phyloP scores from a whole-genome alignment of 1,140 invertebrate genomes.

The Spodoptera litura region DNA sequence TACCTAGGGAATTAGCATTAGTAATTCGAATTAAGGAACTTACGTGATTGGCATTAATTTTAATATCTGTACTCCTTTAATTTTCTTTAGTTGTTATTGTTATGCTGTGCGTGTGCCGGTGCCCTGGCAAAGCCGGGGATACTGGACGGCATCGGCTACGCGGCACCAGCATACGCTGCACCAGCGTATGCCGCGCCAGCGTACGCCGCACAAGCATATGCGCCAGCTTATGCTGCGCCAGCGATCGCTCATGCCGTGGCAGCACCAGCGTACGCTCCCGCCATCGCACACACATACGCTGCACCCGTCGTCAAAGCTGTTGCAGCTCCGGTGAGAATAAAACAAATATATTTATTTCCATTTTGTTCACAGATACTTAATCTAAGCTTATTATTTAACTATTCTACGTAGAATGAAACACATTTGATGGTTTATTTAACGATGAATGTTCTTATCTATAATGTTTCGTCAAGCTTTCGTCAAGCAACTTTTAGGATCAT shows the following conservation, averaged over 20 bases:
- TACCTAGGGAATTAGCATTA: too few species aligned
- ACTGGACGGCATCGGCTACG: constrained; percentile 64
- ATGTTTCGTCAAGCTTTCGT: too few species aligned
- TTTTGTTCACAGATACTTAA: too few species aligned
- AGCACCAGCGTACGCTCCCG: constrained; percentile 54
- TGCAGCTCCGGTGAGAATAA: constrained; percentile 61
- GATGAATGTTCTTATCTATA: too few species aligned
- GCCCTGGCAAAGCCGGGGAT: constrained; percentile 72
- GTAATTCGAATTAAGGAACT: too few species aligned
- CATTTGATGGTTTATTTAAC: too few species aligned
- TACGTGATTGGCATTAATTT: too few species aligned
- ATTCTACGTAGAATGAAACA: too few species aligned
- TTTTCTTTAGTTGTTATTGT: constrained; percentile 70
- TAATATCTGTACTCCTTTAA: neutral
- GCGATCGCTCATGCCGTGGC: constrained; percentile 39
- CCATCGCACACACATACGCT: constrained; percentile 41
- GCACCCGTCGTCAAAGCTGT: constrained; percentile 59
- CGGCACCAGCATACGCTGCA: constrained; percentile 50
- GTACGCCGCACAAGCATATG: constrained; percentile 57
- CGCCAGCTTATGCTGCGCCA: constrained; percentile 50
- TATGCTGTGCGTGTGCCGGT: constrained; percentile 76
- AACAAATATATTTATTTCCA: too few species aligned
- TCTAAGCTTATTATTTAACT: too few species aligned
- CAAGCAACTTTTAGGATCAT: too few species aligned
- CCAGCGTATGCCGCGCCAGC: constrained; percentile 59